These are phyloP conservation scores for Sylvilagus bachmani DNA, from an alignment of 2,113 vertebrate species.

Conservation along the genomic window DNA sequence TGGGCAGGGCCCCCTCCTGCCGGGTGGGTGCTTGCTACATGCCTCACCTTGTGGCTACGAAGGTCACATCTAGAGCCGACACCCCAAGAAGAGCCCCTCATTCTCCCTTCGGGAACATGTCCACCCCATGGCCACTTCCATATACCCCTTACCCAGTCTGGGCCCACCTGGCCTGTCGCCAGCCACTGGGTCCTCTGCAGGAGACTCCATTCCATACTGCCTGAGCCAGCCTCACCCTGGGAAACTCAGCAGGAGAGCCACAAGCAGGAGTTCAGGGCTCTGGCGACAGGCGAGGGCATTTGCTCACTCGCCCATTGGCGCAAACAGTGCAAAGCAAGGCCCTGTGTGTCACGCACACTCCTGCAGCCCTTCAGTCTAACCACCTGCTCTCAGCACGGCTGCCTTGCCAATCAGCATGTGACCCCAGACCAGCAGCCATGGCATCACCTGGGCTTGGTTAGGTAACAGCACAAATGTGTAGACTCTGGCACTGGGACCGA, in stretches of 20 bases:
- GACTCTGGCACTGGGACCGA: too few relatives aligned
- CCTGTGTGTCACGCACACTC: background rate
- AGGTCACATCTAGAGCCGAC: background rate
- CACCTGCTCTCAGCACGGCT: background rate
- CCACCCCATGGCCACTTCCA: background rate
- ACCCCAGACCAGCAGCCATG: background rate
- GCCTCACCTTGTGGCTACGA: background rate
- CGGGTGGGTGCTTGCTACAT: accelerated
- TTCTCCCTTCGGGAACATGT: background rate
- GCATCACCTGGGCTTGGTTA: background rate
- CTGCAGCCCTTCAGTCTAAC: too few relatives aligned
- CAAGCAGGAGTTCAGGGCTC: background rate
- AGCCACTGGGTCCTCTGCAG: background rate
- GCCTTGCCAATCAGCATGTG: background rate
- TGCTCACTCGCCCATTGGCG: background rate
- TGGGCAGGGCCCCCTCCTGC: accelerated
- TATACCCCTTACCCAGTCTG: background rate
- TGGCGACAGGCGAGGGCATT: accelerated
- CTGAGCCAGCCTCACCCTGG: background rate
- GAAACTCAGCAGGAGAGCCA: background rate
- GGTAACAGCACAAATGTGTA: background rate
- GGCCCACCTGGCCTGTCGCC: background rate
- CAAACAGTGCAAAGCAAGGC: background rate
- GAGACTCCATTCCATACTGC: background rate
- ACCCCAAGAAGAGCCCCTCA: background rate